These are phyloP conservation scores for Propsilocerus akamusi DNA, from an alignment of 1,140 invertebrate species.

Conservation along the genomic window DNA sequence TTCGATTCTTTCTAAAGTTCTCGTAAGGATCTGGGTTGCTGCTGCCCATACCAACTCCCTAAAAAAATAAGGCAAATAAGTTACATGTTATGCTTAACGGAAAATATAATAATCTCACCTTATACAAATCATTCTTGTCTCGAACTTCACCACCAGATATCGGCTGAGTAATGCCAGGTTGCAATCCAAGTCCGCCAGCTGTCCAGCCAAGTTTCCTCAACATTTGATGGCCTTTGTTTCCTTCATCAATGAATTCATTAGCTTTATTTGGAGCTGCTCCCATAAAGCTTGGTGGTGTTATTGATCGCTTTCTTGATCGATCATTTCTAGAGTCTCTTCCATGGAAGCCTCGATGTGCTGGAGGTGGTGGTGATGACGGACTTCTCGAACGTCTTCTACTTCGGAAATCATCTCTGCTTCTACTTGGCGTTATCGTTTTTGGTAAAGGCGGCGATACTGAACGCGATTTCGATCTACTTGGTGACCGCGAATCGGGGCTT, in stretches of 20 bases:
- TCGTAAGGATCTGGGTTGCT: conserved; percentile 96
- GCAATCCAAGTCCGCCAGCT: conserved; percentile 60
- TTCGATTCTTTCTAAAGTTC: conserved; percentile 91
- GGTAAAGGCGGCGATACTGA: conserved; percentile 31
- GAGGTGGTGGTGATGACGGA: neutral
- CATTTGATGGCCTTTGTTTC: conserved; percentile 91
- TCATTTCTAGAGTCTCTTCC: neutral
- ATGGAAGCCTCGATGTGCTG: neutral
- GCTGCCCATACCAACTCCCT: conserved; percentile 64
- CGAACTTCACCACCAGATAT: conserved; percentile 81
- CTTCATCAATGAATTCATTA: conserved; percentile 50
- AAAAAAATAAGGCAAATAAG: conserved; percentile 8
- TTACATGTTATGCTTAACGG: neutral
- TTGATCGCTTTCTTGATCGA: neutral
- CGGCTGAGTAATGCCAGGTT: conserved; percentile 86
- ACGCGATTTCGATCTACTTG: conserved; percentile 29
- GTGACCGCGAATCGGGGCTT: neutral
- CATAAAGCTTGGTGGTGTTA: conserved; percentile 2
- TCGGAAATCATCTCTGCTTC: conserved; percentile 10
- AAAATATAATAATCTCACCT: conserved; percentile 29
- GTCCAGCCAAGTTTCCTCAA: conserved; percentile 92
- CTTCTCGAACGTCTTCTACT: conserved; percentile 12
- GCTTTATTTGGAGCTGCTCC: conserved; percentile 28
- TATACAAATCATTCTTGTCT: conserved; percentile 81
- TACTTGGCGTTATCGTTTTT: conserved; percentile 43